Percentiles rank a stretch among this genome's conserved stretches.
Conservation (phyloP, 2,113 vertebrate genomes). For the Ciconia stormi region DNA sequence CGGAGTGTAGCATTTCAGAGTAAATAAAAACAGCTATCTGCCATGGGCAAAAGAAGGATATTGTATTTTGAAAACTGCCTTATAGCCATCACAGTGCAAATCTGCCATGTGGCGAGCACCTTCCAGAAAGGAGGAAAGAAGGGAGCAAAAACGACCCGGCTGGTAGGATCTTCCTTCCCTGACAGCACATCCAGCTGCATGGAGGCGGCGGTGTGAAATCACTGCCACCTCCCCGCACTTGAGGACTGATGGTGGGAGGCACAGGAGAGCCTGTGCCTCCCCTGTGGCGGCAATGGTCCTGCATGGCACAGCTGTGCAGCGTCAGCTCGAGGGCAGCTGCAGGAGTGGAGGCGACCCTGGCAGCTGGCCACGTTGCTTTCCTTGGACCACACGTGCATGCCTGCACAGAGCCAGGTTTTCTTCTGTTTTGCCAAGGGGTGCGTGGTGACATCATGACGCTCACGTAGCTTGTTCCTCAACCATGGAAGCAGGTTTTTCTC, state of each 20-base stretch:
- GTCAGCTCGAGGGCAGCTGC: neutral
- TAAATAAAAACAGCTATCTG: constrained; percentile 11
- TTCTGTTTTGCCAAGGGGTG: neutral
- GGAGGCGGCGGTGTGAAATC: neutral
- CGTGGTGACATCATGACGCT: neutral
- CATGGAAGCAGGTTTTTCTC: neutral
- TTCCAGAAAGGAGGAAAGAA: neutral
- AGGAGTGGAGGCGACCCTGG: neutral
- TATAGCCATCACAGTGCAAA: neutral
- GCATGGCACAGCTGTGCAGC: accelerated
- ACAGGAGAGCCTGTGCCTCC: neutral
- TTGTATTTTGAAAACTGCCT: neutral
- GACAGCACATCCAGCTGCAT: accelerated
- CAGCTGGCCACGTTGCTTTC: neutral
- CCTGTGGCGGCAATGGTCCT: neutral
- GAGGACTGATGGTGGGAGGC: accelerated
- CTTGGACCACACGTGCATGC: accelerated
- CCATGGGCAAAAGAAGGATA: neutral
- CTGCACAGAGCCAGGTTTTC: neutral
- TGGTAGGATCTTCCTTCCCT: neutral
- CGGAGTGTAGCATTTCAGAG: neutral
- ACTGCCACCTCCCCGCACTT: neutral
- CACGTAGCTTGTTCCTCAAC: accelerated
- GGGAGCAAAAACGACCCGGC: accelerated
- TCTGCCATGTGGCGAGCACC: neutral